Evolutionary conservation across 2,888 invertebrate genomes (phyloP).

Genomic region (Imbricaverruca yamaguchii): DNA sequence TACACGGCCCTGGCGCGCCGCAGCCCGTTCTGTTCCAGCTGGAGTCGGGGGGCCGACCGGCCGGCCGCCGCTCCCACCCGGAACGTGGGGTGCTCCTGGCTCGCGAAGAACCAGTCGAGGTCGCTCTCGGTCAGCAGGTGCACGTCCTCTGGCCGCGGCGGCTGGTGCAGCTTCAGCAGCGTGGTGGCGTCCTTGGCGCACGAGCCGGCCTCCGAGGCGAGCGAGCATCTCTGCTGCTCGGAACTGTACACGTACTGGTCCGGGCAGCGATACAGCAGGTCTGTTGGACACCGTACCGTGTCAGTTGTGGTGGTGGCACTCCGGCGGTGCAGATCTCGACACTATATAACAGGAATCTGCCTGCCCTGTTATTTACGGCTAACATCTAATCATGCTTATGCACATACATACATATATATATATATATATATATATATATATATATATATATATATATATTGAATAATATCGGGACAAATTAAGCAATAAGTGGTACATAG

Average conservation of each 20-base stretch:
- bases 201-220: slow-evolving; percentile 29
- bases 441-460: no score
- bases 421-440: no score
- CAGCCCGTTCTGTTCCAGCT: background rate
- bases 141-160: background rate
- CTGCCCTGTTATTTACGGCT: no score
- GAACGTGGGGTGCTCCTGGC: background rate
- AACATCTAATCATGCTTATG: no score
- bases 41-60: background rate
- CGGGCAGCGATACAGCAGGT: slow-evolving; percentile 68
- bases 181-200: slow-evolving; percentile 28
- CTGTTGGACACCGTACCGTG: slow-evolving; percentile 42
- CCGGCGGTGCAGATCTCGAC: no score
- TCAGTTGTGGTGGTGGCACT: no score
- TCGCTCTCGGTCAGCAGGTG: slow-evolving; percentile 24
- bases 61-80: background rate
- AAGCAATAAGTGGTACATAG: no score
- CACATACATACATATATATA: no score
- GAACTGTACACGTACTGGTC: slow-evolving; percentile 67
- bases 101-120: slow-evolving; percentile 31
- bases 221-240: slow-evolving; percentile 51
- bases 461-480: no score
- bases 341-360: no score
- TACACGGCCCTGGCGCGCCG: background rate
- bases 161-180: background rate